A percentile compares a stretch with the other conserved stretches of the same genome.
phyloP scores from a whole-genome alignment of 2,113 vertebrate genomes.

The Peromyscus californicus region DNA sequence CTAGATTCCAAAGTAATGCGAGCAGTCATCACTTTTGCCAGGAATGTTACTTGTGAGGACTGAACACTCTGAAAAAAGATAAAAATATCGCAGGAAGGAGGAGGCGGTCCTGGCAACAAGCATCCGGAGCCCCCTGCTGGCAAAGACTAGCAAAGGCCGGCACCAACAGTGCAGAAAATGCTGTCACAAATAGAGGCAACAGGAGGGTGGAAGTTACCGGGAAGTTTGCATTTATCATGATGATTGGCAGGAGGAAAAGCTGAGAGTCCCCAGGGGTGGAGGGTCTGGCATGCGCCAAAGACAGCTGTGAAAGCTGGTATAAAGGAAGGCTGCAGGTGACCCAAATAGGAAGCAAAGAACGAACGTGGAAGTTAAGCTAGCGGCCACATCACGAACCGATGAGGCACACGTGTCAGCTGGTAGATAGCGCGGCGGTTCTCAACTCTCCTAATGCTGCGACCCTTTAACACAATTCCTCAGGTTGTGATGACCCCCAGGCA shows the following conservation, averaged over 20 bases:
- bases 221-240: not conserved
- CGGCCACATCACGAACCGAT: not conserved
- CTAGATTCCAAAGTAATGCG: not conserved
- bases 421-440: not conserved
- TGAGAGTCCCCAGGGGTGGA: not conserved
- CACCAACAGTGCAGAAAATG: not conserved
- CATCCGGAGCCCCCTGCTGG: conserved; percentile 56
- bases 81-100: not conserved
- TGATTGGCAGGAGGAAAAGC: not conserved
- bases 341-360: not conserved
- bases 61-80: not conserved
- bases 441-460: not conserved
- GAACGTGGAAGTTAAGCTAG: not conserved
- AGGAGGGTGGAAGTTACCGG: not conserved
- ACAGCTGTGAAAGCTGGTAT: not conserved
- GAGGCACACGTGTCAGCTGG: not conserved
- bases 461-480: not conserved
- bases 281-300: not conserved
- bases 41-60: not conserved
- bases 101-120: not conserved
- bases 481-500: not conserved
- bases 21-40: not conserved
- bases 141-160: conserved; percentile 6
- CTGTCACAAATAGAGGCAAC: not conserved
- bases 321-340: not conserved